Percentiles rank a stretch among this genome's conserved stretches.
Evolutionary conservation across 2,113 vertebrate genomes (phyloP).

Genomic region (Rhabdomys dilectus): DNA sequence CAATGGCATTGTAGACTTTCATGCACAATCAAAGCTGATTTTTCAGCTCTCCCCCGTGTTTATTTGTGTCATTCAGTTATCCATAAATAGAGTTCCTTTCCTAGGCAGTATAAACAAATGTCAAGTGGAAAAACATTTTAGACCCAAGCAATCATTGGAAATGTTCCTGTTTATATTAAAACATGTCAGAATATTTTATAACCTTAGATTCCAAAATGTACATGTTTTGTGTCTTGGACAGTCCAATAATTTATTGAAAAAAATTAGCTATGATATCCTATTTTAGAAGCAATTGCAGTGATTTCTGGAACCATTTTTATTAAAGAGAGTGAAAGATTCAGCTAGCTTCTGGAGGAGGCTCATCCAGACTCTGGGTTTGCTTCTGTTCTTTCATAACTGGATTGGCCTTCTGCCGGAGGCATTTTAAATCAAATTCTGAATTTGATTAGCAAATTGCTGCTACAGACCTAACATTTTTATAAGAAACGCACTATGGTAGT

Average conservation of each 20-base stretch:
- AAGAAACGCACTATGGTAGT: conserved; percentile 78
- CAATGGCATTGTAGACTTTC: conserved; percentile 96
- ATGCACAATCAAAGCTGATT: conserved; percentile 98
- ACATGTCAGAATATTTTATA: conserved; percentile 94
- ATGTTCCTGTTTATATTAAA: conserved; percentile 97
- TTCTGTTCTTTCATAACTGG: conserved; percentile 79
- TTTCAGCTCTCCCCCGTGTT: conserved; percentile 94
- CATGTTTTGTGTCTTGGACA: conserved; percentile 87
- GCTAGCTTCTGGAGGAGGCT: conserved; percentile 65
- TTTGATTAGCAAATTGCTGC: conserved; percentile 76
- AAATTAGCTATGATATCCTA: conserved; percentile 80
- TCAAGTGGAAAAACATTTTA: conserved; percentile 93
- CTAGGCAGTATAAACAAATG: conserved; percentile 97
- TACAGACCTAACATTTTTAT: conserved; percentile 70
- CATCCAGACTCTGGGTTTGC: conserved; percentile 64
- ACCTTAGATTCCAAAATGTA: conserved; percentile 87
- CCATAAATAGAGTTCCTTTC: conserved; percentile 97
- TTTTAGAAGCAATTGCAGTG: conserved; percentile 77
- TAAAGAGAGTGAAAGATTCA: conserved; percentile 64
- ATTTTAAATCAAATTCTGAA: conserved; percentile 83
- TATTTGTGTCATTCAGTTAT: conserved; percentile 98
- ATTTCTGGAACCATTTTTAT: conserved; percentile 79
- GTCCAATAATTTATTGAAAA: conserved; percentile 85
- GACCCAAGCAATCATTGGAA: conserved; percentile 93
- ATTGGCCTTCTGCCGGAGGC: conserved; percentile 75